Percentiles rank a stretch among this genome's conserved stretches.
phyloP scores from a whole-genome alignment of 2,888 invertebrate genomes.

The Polietes domitor region DNA sequence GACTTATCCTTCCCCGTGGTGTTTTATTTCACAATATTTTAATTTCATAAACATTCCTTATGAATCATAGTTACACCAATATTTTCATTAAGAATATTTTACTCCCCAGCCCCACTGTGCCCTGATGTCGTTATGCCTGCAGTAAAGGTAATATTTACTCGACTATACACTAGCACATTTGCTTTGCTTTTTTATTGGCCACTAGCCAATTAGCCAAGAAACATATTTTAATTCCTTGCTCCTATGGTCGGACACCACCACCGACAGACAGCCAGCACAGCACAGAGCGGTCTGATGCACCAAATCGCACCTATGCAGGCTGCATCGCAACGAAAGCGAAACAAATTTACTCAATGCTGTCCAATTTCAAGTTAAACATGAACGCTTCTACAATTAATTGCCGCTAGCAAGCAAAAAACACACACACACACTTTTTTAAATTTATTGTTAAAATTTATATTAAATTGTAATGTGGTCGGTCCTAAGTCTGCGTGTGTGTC shows the following conservation, averaged over 20 bases:
- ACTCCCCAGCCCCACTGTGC: slow-evolving; percentile 8
- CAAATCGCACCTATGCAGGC: slow-evolving; percentile 23
- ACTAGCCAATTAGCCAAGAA: slow-evolving; percentile 43
- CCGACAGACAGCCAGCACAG: neutral
- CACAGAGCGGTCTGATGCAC: neutral
- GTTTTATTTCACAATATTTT: too few species aligned
- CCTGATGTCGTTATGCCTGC: neutral
- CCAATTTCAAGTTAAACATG: slow-evolving; percentile 67
- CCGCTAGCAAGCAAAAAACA: slow-evolving; percentile 39
- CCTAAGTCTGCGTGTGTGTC: neutral
- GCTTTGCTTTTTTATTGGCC: slow-evolving; percentile 56
- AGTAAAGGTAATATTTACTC: slow-evolving; percentile 27
- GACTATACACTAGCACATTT: slow-evolving; percentile 20
- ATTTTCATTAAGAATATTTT: too few species aligned
- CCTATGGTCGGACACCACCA: neutral
- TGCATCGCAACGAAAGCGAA: slow-evolving; percentile 41
- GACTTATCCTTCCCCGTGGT: too few species aligned
- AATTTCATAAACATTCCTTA: too few species aligned
- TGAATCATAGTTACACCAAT: too few species aligned
- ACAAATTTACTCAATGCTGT: slow-evolving; percentile 65
- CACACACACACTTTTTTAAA: slow-evolving; percentile 29
- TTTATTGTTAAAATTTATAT: slow-evolving; percentile 63
- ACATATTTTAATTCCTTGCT: neutral
- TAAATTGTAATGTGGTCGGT: slow-evolving; percentile 52
- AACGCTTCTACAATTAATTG: slow-evolving; percentile 65